Conservation (phyloP, 2,797 vertebrate genomes). For the Falco concolor region DNA sequence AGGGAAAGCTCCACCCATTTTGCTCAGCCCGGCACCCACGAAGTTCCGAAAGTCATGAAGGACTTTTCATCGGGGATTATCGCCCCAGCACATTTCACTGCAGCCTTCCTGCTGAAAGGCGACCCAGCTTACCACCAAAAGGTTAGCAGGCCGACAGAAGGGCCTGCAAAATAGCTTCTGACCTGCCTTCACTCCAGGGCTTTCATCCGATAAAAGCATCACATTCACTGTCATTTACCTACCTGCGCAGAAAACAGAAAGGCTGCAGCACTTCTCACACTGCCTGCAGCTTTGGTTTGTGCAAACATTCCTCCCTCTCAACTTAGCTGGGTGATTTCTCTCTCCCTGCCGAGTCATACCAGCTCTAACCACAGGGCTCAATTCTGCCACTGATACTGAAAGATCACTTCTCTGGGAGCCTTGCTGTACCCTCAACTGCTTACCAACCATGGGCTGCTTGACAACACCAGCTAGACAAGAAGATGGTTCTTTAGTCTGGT, state of each 20-base stretch:
- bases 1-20: slow-evolving; percentile 39
- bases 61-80: slow-evolving; percentile 6
- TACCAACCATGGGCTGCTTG: background rate
- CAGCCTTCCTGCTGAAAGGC: background rate
- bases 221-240: rapidly evolving
- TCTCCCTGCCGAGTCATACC: background rate
- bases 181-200: background rate
- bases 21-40: rapidly evolving
- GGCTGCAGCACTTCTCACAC: background rate
- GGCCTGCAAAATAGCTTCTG: background rate
- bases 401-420: rapidly evolving
- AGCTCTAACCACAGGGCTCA: background rate
- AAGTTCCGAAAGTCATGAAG: background rate
- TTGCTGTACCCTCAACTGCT: background rate
- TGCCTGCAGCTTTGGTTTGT: background rate
- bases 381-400: rapidly evolving
- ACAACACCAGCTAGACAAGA: background rate
- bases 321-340: background rate
- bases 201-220: rapidly evolving
- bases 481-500: background rate
- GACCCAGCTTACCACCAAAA: background rate
- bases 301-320: background rate
- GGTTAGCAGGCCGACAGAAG: background rate
- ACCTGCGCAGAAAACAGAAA: background rate
- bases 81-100: background rate